These are phyloP conservation scores for Hemistola chrysoprasaria DNA, from an alignment of 2,888 invertebrate genomes.

Conservation along the genomic window DNA sequence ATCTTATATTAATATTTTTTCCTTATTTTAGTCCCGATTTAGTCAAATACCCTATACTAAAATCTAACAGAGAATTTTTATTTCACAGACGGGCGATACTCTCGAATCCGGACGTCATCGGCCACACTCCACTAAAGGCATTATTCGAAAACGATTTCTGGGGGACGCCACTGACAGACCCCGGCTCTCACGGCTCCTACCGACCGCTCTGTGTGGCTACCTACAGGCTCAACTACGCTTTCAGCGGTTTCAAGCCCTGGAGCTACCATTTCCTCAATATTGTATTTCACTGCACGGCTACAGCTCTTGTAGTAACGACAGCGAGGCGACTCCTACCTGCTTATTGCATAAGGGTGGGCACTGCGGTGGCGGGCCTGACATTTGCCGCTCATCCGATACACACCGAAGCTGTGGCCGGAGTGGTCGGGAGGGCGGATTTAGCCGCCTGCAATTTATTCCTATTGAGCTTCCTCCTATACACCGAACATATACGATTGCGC, in stretches of 20 bases:
- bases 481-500: conserved; percentile 87
- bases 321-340: conserved; percentile 87
- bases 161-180: conserved; percentile 96
- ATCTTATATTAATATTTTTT: not conserved
- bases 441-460: conserved; percentile 96
- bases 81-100: conserved; percentile 94
- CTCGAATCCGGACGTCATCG: conserved; percentile 95
- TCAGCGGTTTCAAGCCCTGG: conserved; percentile 89
- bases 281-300: conserved; percentile 92
- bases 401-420: conserved; percentile 97
- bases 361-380: conserved; percentile 89
- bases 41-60: no score
- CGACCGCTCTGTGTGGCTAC: conserved; percentile 95
- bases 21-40: not conserved
- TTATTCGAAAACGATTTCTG: conserved; percentile 97
- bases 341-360: conserved; percentile 84
- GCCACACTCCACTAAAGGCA: conserved; percentile 90
- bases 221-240: conserved; percentile 91
- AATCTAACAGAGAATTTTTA: conserved; percentile 47
- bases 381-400: conserved; percentile 98
- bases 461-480: conserved; percentile 92
- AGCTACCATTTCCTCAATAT: conserved; percentile 95
- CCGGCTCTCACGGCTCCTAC: conserved; percentile 98
- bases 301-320: conserved; percentile 90
- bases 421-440: conserved; percentile 97